Conservation (phyloP, 2,888 invertebrate genomes). For the Lycophotia porphyrea region DNA sequence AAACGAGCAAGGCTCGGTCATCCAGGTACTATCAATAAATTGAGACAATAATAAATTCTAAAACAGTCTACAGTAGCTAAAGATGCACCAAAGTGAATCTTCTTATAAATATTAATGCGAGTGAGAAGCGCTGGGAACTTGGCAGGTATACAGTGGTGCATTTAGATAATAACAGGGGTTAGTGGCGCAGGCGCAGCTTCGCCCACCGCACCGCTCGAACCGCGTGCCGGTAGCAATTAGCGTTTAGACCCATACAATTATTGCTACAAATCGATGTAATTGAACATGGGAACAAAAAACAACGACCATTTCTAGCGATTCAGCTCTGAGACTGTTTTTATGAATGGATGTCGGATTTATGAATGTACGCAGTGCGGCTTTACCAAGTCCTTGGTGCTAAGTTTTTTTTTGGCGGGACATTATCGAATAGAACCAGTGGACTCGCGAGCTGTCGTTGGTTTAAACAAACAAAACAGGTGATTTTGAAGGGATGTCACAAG, state of each 20-base stretch:
- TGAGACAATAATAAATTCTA: neutral
- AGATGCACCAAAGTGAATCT: slow-evolving; percentile 34
- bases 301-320: slow-evolving; percentile 54
- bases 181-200: slow-evolving; percentile 68
- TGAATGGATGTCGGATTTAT: slow-evolving; percentile 49
- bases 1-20: no score
- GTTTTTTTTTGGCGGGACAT: neutral
- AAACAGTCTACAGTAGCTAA: slow-evolving; percentile 23
- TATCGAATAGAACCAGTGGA: neutral
- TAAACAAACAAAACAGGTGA: slow-evolving; percentile 20
- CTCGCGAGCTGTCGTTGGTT: neutral
- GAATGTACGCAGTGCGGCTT: slow-evolving; percentile 17
- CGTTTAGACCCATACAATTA: slow-evolving; percentile 80
- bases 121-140: slow-evolving; percentile 63
- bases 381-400: neutral
- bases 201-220: slow-evolving; percentile 61
- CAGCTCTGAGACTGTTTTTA: slow-evolving; percentile 44
- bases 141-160: slow-evolving; percentile 72
- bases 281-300: slow-evolving; percentile 63
- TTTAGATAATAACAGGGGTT: slow-evolving; percentile 80
- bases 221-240: slow-evolving; percentile 82
- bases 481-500: slow-evolving; percentile 39
- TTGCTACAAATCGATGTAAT: slow-evolving; percentile 71
- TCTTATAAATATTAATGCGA: slow-evolving; percentile 54
- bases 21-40: slow-evolving; percentile 5